Percentiles rank a stretch among this genome's conserved stretches.
Conservation (phyloP, 2,113 vertebrate genomes). For the Pangasianodon gigas region DNA sequence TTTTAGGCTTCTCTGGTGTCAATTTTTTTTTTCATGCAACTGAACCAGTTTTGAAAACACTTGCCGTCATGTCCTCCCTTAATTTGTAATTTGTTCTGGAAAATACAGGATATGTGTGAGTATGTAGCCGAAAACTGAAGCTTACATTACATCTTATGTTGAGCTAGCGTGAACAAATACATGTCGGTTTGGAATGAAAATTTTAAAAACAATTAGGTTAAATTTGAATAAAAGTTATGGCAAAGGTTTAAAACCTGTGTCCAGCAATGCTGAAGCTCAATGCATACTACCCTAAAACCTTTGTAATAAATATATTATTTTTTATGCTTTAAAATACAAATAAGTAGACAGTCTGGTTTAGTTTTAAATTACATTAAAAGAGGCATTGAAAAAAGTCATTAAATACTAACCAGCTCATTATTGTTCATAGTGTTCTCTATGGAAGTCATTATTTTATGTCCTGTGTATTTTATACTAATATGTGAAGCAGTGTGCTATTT, state of each 20-base stretch:
- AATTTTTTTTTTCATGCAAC: neutral
- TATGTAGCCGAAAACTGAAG: neutral
- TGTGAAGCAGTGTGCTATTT: neutral
- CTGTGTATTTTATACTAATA: neutral
- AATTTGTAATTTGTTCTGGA: neutral
- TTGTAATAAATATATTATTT: neutral
- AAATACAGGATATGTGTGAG: neutral
- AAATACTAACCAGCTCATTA: neutral
- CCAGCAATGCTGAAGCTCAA: neutral
- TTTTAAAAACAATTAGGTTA: no score
- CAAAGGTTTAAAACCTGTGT: neutral
- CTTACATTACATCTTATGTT: neutral
- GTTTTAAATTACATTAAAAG: neutral
- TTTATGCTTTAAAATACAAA: neutral
- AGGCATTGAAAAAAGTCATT: neutral
- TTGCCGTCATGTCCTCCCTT: neutral
- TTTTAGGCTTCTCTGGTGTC: neutral
- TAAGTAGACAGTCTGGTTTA: neutral
- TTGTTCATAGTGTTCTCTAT: neutral
- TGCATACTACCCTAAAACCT: neutral
- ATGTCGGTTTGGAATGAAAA: neutral
- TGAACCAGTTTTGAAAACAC: neutral
- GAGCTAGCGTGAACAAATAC: neutral
- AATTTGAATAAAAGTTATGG: neutral
- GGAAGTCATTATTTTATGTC: neutral